A percentile compares a stretch with the other conserved stretches of the same genome.
These are phyloP conservation scores for Drosophila tsacasi DNA, from an alignment of 1,140 invertebrate genomes.

Conservation along the genomic window DNA sequence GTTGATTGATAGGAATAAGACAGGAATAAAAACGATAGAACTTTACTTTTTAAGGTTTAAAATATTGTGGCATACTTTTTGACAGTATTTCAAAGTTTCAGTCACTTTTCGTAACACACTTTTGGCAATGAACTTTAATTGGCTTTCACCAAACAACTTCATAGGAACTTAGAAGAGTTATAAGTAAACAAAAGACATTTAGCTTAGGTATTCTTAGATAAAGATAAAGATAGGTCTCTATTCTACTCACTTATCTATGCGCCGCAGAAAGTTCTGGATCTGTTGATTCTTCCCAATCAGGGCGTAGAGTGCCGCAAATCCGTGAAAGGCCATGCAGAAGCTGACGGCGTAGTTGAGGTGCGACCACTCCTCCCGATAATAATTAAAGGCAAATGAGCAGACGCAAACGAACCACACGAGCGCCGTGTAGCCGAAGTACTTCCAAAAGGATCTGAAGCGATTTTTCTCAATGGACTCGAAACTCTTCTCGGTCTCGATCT, in stretches of 20 bases:
- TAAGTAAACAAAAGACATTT: too few species aligned
- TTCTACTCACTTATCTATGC: slow-evolving; percentile 71
- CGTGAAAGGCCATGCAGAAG: slow-evolving; percentile 71
- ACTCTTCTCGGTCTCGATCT: slow-evolving; percentile 57
- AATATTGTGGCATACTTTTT: not conserved
- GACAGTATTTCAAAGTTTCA: not conserved
- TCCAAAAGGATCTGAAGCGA: slow-evolving; percentile 79
- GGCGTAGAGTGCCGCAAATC: slow-evolving; percentile 75
- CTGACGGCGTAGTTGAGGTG: slow-evolving; percentile 80
- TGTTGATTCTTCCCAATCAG: slow-evolving; percentile 77
- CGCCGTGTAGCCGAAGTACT: slow-evolving; percentile 71
- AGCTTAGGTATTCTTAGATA: not conserved
- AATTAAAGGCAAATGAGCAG: slow-evolving; percentile 74
- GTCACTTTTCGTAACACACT: not conserved
- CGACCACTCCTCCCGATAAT: slow-evolving; percentile 66
- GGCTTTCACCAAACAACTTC: too few species aligned
- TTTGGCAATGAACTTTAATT: not conserved
- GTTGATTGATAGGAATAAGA: not conserved
- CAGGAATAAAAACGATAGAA: not conserved
- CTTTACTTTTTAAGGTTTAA: not conserved
- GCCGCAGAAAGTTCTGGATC: slow-evolving; percentile 71
- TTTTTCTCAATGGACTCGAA: slow-evolving; percentile 68
- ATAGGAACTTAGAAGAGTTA: too few species aligned
- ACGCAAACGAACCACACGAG: slow-evolving; percentile 69
- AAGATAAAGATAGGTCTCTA: not conserved